Conservation (phyloP, 1,140 invertebrate genomes). For the Trachelipus rathkii region DNA sequence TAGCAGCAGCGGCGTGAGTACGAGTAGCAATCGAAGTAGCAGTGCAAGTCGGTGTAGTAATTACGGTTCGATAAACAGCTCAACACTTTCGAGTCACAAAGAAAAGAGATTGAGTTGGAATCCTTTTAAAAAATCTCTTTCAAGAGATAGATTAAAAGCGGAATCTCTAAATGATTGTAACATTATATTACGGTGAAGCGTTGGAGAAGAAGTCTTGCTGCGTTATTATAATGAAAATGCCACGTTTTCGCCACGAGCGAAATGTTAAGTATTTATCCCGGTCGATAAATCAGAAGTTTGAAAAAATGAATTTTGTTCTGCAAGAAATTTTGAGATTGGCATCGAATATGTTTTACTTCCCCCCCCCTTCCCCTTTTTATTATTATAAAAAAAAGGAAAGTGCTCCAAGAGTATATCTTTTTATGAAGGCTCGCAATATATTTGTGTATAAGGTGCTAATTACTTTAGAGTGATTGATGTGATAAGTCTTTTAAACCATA, state of each 20-base stretch:
- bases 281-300: too few species aligned
- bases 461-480: neutral
- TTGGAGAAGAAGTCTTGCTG: neutral
- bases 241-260: neutral
- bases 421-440: too few species aligned
- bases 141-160: conserved; percentile 55
- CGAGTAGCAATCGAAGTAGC: conserved; percentile 33
- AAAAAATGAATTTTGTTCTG: neutral
- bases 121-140: conserved; percentile 59
- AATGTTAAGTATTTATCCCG: neutral
- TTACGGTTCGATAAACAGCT: conserved; percentile 46
- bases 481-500: neutral
- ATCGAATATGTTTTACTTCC: neutral
- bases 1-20: conserved; percentile 41
- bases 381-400: too few species aligned
- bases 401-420: too few species aligned
- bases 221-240: neutral
- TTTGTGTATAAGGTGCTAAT: too few species aligned
- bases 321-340: neutral
- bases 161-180: conserved; percentile 53
- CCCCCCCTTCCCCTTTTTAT: too few species aligned
- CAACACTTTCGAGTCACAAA: conserved; percentile 59
- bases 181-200: conserved; percentile 57
- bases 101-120: conserved; percentile 61
- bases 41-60: conserved; percentile 36